Evolutionary conservation across 2,797 vertebrate species (phyloP), one percentile per base, ranked within the genome.

Genomic region (Iguana delicatissima): DNA sequence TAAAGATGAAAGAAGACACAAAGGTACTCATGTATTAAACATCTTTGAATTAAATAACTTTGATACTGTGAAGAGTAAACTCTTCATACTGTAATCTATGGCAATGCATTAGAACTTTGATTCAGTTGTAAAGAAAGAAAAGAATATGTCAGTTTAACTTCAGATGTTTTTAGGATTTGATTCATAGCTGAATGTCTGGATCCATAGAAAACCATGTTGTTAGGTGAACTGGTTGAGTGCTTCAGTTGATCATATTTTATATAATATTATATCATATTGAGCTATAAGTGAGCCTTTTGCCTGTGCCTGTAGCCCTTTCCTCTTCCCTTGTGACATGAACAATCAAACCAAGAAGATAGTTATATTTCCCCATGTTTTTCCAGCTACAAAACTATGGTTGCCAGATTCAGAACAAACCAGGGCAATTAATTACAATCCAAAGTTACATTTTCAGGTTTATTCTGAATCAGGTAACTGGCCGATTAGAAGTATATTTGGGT

Each of bases 1-100:
- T 94, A 99, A 99, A 97, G 99, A 99, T 67, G 99, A 99, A 94
- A 97, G 99, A 76, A 98, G 99, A 96, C 98, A 98, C 95, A 99
- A 99, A 97, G 99, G 99, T 99, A 95, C 92, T 35, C 32, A 42
- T 8, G 1, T 18, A 67, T 26, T 46, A 42, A 64, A 59, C 0
- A 32, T 5, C 7, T 81, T 46, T 64, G 50, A 57, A 20, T 35
- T 32, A 90, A 38, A 50, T 38, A 35, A 59, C 6, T 16, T 86
- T 88, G 2, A 55, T 55, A 42, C 79, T 62, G 24, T 62, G 7
- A 74, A 35, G 55, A 50, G 35, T 26, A 62, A 90, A 80, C 6
- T 50, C 6, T 35, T 62, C 29, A 38, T 77, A 55, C 38, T 59
- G 52, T 16, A 79, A 46, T 4, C 12, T 42, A 42, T 12, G 18